Base-by-base conservation (phyloP, 2,888 invertebrate genomes). In the Ctena decussata region DNA sequence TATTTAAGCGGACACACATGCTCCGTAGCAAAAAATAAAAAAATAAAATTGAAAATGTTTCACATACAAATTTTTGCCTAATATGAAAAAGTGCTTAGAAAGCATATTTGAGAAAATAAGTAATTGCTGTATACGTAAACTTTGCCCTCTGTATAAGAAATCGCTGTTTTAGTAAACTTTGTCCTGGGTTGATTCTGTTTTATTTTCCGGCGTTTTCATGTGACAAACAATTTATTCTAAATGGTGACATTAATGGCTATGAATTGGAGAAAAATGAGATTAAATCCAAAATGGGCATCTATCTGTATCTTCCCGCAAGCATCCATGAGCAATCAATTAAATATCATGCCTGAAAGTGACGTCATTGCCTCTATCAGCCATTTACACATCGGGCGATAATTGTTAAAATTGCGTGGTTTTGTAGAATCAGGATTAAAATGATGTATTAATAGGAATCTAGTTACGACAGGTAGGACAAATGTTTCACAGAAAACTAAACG, bases 301-400 rank as follows among this genome's bases (percentile, higher is more conserved):
- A 35, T 65, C 65, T 30, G 30, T 24, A 21, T 27, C 35, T 30
- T 6, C 27, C 27, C 35, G 8, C 18, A 32, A 24, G 35, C 65
- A n/a, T 27, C 35, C 35, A 65, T 35, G 65, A 65, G 32, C 65
- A 65, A 65, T 65, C 65, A 65, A 53, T 53, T 65, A 35, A 65
- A 6, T 24, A 65, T 18, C 65, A 65, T 65, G 32, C 32, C 35
- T 65, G 65, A 35, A 35, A 18, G 35, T 65, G 65, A 65, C 65
- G 65, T 65, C 65, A 65, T 18, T 21, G 65, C 5, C 35, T 3
- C 65, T 65, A 65, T 65, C 65, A 35, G 65, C 11, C 32, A 30
- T 35, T 65, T 35, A 65, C 27, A 30, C 35, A 65, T 18, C 5
- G 35, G 30, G 65, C 35, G 65, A 30, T 65, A 35, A 65, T 35